Percentiles rank a stretch among this genome's conserved stretches.
These are phyloP conservation scores for Thymelicus acteon DNA, from an alignment of 2,888 invertebrate genomes.

Conservation along the genomic window DNA sequence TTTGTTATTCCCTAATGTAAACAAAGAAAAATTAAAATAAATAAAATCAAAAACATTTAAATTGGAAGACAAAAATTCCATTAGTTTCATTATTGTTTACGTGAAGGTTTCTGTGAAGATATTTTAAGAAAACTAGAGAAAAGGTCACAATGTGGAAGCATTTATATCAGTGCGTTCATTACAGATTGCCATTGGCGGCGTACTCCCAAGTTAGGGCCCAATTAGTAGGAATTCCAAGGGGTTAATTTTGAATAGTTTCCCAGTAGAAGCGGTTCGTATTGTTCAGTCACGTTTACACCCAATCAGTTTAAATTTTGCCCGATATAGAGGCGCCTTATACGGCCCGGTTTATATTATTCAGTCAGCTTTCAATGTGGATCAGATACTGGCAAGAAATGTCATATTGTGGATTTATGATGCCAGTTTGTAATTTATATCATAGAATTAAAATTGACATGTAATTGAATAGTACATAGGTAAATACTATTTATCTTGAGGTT, in stretches of 20 bases:
- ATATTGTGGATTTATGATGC: slow-evolving; percentile 54
- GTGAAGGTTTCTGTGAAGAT: background rate
- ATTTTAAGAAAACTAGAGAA: slow-evolving; percentile 3
- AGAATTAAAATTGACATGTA: background rate
- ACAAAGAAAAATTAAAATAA: too few relatives aligned
- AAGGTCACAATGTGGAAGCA: background rate
- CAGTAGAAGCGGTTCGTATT: slow-evolving; percentile 62
- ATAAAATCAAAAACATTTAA: background rate
- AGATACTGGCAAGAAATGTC: slow-evolving; percentile 74
- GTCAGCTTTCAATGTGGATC: slow-evolving; percentile 52
- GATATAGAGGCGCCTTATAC: slow-evolving; percentile 67
- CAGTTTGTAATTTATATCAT: slow-evolving; percentile 26
- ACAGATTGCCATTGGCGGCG: slow-evolving; percentile 37
- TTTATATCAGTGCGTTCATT: slow-evolving; percentile 28
- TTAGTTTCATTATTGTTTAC: background rate
- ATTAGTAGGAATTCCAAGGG: slow-evolving; percentile 64
- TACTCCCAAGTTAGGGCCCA: slow-evolving; percentile 70
- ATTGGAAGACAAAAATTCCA: background rate
- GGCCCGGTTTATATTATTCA: slow-evolving; percentile 54
- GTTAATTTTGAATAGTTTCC: slow-evolving; percentile 61
- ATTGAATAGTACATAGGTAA: background rate
- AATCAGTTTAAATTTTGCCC: slow-evolving; percentile 79
- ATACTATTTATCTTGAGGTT: too few relatives aligned
- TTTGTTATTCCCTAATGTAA: too few relatives aligned
- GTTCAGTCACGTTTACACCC: slow-evolving; percentile 69